Evolutionary conservation across 2,888 invertebrate species (phyloP), one percentile per base, ranked within the genome.

Genomic region (Melikaiella ostensackeni): DNA sequence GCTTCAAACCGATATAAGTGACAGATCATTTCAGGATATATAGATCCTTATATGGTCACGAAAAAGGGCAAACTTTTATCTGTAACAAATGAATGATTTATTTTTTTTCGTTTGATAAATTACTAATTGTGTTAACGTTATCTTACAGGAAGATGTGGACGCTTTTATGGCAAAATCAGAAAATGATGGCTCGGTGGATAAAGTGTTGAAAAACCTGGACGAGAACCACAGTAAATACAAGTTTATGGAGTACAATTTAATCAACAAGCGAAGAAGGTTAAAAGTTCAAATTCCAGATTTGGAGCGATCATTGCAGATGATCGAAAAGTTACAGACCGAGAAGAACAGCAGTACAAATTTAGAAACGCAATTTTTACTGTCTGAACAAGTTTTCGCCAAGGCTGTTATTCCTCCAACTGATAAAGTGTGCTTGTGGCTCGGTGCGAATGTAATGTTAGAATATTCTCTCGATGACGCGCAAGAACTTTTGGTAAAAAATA

Each of bases 371-470:
- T 99, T 98, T 92, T 93, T 98, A 84, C 93, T 99, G 35, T 98
- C 98, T 84, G 98, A 98, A 91, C 98, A 98, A 93, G 96, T 98
- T 70, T 91, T 92, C 84, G 93, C 96, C 57, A 95, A 96, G 93
- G 98, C 99, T 1, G 93, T 94, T 87, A 94, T 99, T 83, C 96
- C 96, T 82, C 98, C 98, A 2, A 98, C 98, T 33, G 95, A 98
- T 86, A 97, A 95, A 87, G 98, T 99, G 19, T 96, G 94, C 84
- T 91, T 96, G 76, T 96, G 96, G 96, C 92, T 96, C 76, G 96
- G 96, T 62, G 96, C 99, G 3, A 99, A 98, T 93, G 98, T 99
- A 7, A 99, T 99, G 99, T 92, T 99, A 87, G 99, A 99, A 92
- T 99, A 99, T 92, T 95, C 95, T 35, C 92, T 99, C 84, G 96